Evolutionary conservation across 2,113 vertebrate species (phyloP).

Genomic region (Ciconia boyciana): DNA sequence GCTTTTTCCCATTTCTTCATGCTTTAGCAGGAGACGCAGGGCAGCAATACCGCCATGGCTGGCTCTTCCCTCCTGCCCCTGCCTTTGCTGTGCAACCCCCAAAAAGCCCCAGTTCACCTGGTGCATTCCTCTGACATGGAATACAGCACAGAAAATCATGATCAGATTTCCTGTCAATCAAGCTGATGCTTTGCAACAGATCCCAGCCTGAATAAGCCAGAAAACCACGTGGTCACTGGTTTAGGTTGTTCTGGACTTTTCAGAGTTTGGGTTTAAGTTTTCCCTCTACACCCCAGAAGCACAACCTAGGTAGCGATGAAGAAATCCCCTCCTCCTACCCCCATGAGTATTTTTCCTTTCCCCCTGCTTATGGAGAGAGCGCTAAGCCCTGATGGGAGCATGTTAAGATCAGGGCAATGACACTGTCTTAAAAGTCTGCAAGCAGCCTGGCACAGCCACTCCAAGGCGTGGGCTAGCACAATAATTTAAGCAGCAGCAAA

Average conservation of each 20-base stretch:
- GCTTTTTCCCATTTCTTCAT: background rate
- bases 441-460: background rate
- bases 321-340: background rate
- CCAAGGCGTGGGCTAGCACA: rapidly evolving
- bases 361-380: background rate
- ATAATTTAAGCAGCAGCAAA: background rate
- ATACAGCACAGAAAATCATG: background rate
- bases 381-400: background rate
- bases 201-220: background rate
- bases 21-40: background rate
- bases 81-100: background rate
- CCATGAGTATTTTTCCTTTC: background rate
- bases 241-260: background rate
- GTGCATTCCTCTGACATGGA: background rate
- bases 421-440: background rate
- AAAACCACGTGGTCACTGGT: background rate
- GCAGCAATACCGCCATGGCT: background rate
- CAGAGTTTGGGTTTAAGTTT: background rate
- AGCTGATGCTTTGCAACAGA: background rate
- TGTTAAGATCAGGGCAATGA: background rate
- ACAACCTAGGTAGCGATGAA: background rate
- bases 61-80: background rate
- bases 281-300: background rate
- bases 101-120: background rate
- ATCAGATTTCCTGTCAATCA: background rate